A percentile compares a stretch with the other conserved stretches of the same genome.
phyloP scores from a whole-genome alignment of 2,113 vertebrate species.

The Propithecus coquereli region DNA sequence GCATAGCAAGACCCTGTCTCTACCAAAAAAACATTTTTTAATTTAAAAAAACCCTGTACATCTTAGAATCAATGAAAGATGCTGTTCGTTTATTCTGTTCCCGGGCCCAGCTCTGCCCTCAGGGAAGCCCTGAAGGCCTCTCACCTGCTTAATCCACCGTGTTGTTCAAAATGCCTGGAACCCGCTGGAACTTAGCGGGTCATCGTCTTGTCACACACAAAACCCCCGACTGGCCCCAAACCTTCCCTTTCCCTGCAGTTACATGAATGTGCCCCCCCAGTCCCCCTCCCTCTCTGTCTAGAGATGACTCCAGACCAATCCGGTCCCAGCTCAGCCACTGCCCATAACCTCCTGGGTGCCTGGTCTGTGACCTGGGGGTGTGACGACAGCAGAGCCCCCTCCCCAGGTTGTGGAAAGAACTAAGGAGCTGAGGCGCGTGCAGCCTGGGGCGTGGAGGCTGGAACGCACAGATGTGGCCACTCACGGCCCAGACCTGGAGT shows the following conservation, averaged over 20 bases:
- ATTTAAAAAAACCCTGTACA: not conserved
- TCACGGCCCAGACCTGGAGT: not conserved
- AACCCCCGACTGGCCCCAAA: not conserved
- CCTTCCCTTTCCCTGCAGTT: not conserved
- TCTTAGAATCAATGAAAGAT: not conserved
- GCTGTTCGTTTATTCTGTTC: too few relatives aligned
- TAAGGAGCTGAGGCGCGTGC: rapidly evolving
- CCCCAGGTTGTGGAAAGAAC: not conserved
- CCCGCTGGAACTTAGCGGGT: not conserved
- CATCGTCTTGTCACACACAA: not conserved
- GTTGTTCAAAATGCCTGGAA: not conserved
- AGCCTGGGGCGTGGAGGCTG: not conserved
- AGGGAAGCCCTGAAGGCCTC: not conserved
- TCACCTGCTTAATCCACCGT: not conserved
- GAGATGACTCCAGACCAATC: not conserved
- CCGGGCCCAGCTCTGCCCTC: not conserved
- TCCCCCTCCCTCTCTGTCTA: not conserved
- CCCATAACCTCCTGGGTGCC: not conserved
- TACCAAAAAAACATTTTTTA: not conserved
- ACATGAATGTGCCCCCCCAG: not conserved
- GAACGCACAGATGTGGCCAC: not conserved
- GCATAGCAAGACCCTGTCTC: not conserved
- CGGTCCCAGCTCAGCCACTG: not conserved
- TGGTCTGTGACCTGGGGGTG: not conserved
- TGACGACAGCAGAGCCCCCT: too few relatives aligned